Percentiles rank a stretch among this genome's conserved stretches.
Evolutionary conservation across 2,888 invertebrate species (phyloP).

Genomic region (Cartodere bifasciata): DNA sequence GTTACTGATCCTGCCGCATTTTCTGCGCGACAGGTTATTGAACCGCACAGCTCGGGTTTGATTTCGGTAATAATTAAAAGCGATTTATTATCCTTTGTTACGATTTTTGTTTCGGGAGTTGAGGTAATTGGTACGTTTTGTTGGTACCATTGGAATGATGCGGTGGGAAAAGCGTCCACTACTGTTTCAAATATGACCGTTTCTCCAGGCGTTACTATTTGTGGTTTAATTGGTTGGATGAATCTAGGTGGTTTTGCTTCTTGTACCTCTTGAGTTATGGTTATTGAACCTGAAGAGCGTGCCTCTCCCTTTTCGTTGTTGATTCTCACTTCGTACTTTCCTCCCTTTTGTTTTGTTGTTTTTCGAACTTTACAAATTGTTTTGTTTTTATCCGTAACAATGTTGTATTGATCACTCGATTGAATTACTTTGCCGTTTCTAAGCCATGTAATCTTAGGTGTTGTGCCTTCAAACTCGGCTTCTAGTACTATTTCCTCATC

Average conservation of each 20-base stretch:
- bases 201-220: slow-evolving; percentile 57
- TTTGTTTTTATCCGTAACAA: slow-evolving; percentile 46
- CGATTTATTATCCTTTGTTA: slow-evolving; percentile 66
- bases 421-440: slow-evolving; percentile 68
- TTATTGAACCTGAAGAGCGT: slow-evolving; percentile 71
- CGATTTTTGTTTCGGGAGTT: slow-evolving; percentile 56
- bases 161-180: slow-evolving; percentile 64
- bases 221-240: slow-evolving; percentile 55
- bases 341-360: slow-evolving; percentile 57
- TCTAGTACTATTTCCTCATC: slow-evolving; percentile 55
- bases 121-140: slow-evolving; percentile 59
- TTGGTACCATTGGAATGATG: slow-evolving; percentile 80
- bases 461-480: slow-evolving; percentile 62
- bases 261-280: slow-evolving; percentile 47
- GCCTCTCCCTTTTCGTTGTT: slow-evolving; percentile 65
- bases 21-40: slow-evolving; percentile 78
- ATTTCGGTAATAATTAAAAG: slow-evolving; percentile 64
- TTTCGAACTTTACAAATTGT: slow-evolving; percentile 54
- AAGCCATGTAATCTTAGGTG: slow-evolving; percentile 71
- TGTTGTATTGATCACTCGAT: slow-evolving; percentile 46
- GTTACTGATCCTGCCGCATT: slow-evolving; percentile 82
- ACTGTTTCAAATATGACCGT: slow-evolving; percentile 66
- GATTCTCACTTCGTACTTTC: slow-evolving; percentile 81
- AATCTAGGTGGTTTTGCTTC: slow-evolving; percentile 59
- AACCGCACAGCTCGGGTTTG: slow-evolving; percentile 54